Evolutionary conservation across 1,140 invertebrate species (phyloP).

Genomic region (Bicyclus anynana): DNA sequence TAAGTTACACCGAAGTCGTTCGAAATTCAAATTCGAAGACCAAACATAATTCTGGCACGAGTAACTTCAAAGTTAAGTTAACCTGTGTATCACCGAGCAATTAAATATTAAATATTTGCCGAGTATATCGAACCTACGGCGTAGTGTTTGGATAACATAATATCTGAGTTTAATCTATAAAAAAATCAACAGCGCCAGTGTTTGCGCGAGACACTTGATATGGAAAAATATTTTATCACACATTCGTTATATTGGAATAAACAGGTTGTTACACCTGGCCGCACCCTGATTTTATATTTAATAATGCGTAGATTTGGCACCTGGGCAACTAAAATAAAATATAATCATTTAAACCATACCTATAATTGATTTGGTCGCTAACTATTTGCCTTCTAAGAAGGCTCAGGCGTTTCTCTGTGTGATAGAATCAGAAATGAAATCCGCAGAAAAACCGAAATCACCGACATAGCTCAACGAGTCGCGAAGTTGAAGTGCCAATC

Average conservation of each 20-base stretch:
- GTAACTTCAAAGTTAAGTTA: background rate
- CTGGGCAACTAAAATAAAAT: conserved; percentile 24
- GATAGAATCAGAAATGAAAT: too few species aligned
- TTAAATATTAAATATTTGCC: conserved; percentile 40
- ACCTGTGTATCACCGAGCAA: conserved; percentile 3
- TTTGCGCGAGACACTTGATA: conserved; percentile 64
- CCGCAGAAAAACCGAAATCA: too few species aligned
- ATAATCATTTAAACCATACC: too few species aligned
- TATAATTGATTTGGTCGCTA: too few species aligned
- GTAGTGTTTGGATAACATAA: conserved; percentile 37
- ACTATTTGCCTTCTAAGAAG: too few species aligned
- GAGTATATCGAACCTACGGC: conserved; percentile 46
- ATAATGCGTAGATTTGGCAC: conserved; percentile 25
- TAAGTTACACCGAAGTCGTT: background rate
- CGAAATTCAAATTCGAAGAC: background rate
- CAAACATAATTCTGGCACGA: conserved; percentile 2
- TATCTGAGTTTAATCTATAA: conserved; percentile 56
- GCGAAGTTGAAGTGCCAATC: too few species aligned
- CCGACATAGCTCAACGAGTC: too few species aligned
- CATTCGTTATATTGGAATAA: conserved; percentile 35
- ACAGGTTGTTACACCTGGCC: conserved; percentile 50
- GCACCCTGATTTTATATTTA: conserved; percentile 22
- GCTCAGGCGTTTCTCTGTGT: too few species aligned
- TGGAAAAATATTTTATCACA: conserved; percentile 50
- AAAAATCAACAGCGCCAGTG: conserved; percentile 58